Base-by-base conservation (phyloP, 2,888 invertebrate genomes). In the Caenorhabditis zanzibari region DNA sequence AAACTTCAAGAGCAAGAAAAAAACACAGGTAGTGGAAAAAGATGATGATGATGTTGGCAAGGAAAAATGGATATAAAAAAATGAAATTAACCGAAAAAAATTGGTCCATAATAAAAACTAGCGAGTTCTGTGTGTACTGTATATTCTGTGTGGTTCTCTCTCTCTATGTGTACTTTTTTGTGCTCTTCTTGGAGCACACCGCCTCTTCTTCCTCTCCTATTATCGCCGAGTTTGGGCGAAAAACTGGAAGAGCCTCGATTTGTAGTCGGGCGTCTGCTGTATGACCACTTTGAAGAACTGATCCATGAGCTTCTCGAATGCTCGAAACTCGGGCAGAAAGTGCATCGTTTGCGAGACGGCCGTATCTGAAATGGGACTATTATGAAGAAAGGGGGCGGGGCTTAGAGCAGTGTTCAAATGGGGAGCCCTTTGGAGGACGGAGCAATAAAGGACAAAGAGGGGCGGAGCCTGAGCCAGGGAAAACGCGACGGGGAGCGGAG, bases 251-350 rank as follows among this genome's bases (percentile, higher is more conserved):
- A 76, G 44, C 7, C 35, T 35, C 19, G 26, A 26, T 12, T 59
- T 64, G 56, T 44, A 76, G 24, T 38, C 49, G 22, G 75, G 75
- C 14, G 66, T 59, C 10, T 56, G 22, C 12, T 59, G 66, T 26
- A 68, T 49, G 24, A 76, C 75, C 26, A 68, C 26, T 7, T 26
- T 47, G 49, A 68, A 35, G 68, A 76, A 76, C 9, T 76, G 35
- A 14, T 76, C 68, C 44, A 76, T 68, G 32, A 76, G 59, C 28
- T 68, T 59, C 22, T 76, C 75, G 47, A 64, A 76, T 10, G 68
- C 47, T 2, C n/a, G 32, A 26, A 76, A 68, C 19, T 44, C 49
- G 14, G 66, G 75, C n/a, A 76, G n/a, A 38, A 59, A 76, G 24
- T 58, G 24, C 28, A 76, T 10, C 12, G 68, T 59, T 47, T 76